phyloP scores from a whole-genome alignment of 2,797 vertebrate genomes.

The Pelobates cultripes region DNA sequence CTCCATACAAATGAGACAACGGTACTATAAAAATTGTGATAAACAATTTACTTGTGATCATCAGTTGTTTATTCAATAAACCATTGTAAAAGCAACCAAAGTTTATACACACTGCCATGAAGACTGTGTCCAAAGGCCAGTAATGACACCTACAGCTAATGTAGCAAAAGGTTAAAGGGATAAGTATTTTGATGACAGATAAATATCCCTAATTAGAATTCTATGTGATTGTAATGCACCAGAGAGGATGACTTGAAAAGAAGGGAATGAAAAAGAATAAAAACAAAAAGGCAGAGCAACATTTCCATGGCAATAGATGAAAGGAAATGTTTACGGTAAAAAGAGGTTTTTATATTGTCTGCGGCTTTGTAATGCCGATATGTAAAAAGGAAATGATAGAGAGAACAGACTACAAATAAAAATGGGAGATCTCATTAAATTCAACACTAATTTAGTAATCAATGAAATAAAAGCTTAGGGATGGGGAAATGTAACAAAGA shows the following conservation, averaged over 20 bases:
- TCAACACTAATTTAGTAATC: conserved; percentile 93
- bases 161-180: not conserved
- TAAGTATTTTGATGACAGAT: not conserved
- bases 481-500: conserved; percentile 65
- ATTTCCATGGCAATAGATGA: conserved; percentile 83
- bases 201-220: not conserved
- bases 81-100: not conserved
- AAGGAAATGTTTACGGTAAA: conserved; percentile 83
- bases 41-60: not conserved
- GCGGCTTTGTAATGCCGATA: conserved; percentile 77
- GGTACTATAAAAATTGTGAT: not conserved
- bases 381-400: conserved; percentile 64
- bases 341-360: conserved; percentile 73
- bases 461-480: conserved; percentile 71
- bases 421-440: conserved; percentile 85
- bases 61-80: not conserved
- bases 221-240: not conserved
- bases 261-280: not conserved
- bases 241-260: not conserved
- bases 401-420: conserved; percentile 82
- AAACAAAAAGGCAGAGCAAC: conserved; percentile 25
- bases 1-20: too few relatives aligned
- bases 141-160: not conserved
- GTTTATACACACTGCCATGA: not conserved
- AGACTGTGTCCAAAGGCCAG: not conserved